Conservation (phyloP, 64 coral and sea anemone species). For the Stichodactyla helianthus region DNA sequence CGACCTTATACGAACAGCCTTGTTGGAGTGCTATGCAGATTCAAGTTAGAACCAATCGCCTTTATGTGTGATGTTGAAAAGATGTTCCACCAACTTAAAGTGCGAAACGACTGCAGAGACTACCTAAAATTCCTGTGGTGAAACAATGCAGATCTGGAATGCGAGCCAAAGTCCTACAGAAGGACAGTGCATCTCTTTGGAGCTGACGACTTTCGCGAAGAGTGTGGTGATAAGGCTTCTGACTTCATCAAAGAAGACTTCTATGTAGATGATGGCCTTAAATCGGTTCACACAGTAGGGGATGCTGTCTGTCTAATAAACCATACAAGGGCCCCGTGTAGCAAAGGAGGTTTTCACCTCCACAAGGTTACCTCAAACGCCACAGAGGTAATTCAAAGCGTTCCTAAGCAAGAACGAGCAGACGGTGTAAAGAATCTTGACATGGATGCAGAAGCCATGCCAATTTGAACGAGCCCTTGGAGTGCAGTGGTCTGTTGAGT, state of each 20-base stretch:
- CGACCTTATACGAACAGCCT: no score
- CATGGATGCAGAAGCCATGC: neutral
- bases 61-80: no score
- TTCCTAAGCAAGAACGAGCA: constrained; percentile 3
- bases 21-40: no score
- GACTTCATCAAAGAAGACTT: neutral
- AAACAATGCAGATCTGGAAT: neutral
- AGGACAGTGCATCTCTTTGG: constrained; percentile 29
- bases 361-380: constrained; percentile 18
- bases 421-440: neutral
- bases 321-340: neutral
- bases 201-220: neutral
- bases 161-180: neutral
- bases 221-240: neutral
- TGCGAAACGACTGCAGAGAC: neutral
- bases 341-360: neutral
- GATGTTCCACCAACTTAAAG: no score
- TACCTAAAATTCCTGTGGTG: constrained; percentile 20
- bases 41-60: no score
- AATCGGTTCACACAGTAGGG: neutral
- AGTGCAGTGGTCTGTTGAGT: constrained; percentile 19
- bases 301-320: neutral
- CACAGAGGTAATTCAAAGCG: neutral
- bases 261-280: neutral
- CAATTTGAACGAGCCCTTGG: constrained; percentile 40